These are phyloP conservation scores for Crotalus viridis DNA, from an alignment of 2,113 vertebrate genomes.

Conservation along the genomic window DNA sequence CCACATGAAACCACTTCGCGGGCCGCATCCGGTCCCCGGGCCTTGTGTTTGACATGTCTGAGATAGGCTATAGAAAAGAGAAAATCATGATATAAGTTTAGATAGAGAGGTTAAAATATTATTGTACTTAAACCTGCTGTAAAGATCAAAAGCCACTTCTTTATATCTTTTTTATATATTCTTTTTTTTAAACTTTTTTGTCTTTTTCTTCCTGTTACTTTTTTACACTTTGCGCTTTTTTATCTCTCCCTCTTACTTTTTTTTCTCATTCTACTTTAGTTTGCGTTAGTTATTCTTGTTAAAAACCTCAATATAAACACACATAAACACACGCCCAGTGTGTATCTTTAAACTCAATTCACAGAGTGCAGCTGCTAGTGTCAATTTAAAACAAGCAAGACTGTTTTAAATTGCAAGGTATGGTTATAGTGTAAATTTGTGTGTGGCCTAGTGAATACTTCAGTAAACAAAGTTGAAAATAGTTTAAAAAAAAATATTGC, in stretches of 20 bases:
- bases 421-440: background rate
- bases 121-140: background rate
- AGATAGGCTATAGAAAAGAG: background rate
- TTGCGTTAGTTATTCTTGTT: background rate
- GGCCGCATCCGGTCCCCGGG: too few species aligned
- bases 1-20: too few species aligned
- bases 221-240: background rate
- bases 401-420: background rate
- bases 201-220: background rate
- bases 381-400: background rate
- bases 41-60: too few species aligned
- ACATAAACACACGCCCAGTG: background rate
- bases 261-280: background rate
- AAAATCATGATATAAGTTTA: background rate
- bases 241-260: background rate
- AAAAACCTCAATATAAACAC: background rate
- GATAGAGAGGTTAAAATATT: background rate
- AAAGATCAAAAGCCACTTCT: background rate
- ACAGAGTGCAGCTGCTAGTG: slow-evolving; percentile 21
- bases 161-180: background rate
- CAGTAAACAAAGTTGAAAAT: background rate
- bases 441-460: background rate
- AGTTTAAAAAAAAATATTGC: background rate
- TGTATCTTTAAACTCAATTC: background rate
- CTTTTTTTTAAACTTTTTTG: background rate